Evolutionary conservation across 2,797 vertebrate genomes (phyloP), one percentile per base, ranked within the genome.

Genomic region (Sphaeramia orbicularis): DNA sequence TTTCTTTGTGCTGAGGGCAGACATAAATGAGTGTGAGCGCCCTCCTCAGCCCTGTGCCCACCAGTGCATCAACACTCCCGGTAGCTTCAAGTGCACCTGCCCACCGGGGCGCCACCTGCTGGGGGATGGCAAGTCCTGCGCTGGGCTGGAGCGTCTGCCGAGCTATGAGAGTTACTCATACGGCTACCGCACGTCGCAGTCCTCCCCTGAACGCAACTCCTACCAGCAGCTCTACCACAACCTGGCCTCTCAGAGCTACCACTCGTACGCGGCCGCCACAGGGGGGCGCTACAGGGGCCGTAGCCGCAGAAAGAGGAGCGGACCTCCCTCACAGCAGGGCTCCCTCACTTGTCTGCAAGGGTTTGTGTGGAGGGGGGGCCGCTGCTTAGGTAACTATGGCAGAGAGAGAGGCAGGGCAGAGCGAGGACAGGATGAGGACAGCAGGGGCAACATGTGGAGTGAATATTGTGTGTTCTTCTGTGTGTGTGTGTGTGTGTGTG

Each of bases 81-180:
- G 97, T 95, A 98, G 96, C 96, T 99, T 95, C 96, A 95, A 93
- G 93, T 99, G 97, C 93, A 55, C 92, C 82, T 99, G 98, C 94
- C 97, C 95, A 1, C 89, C 96, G 21, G 97, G 97, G 75, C 96
- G 94, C 86, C 94, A 95, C 68, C 94, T 99, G 87, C 93, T 99
- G 91, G 97, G 96, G 42, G 98, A 99, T 59, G 97, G 96, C 85
- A 97, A 97, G 83, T 99, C 97, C 89, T 99, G 98, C 69, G 97
- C 96, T 10, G 96, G 97, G 89, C 89, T 99, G 92, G 96, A 99
- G 93, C 94, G 95, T 84, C 94, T 98, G 85, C 95, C 97, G 65
- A 91, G 84, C 91, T 94, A 93, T 56, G 95, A 95, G 81, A 92
- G 92, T 91, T 94, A 90, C 79, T 95, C 91, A 52, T 95, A 85